Conservation (phyloP, 2,888 invertebrate species). For the Aelia acuminata region DNA sequence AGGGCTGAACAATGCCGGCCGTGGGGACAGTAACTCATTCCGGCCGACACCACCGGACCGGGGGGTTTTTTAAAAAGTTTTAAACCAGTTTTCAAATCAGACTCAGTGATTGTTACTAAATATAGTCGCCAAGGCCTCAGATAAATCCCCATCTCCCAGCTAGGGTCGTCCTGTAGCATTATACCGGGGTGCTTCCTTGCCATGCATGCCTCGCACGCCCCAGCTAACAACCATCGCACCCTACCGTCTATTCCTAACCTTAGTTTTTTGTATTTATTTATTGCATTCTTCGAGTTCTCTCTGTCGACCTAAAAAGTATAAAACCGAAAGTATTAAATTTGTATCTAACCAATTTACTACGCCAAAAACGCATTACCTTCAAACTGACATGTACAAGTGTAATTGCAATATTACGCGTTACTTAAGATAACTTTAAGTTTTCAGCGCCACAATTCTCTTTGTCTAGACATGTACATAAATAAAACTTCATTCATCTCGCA, state of each 20-base stretch:
- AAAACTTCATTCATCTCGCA: too few species aligned
- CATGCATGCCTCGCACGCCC: constrained; percentile 46
- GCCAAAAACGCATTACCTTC: too few species aligned
- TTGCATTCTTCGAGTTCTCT: not conserved
- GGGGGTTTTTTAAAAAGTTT: constrained; percentile 63
- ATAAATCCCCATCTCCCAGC: constrained; percentile 53
- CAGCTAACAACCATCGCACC: constrained; percentile 25
- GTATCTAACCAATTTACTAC: not conserved
- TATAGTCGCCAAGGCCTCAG: constrained; percentile 60
- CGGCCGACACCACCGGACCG: constrained; percentile 56
- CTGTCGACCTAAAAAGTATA: not conserved
- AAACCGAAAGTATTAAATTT: not conserved
- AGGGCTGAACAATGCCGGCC: constrained; percentile 60
- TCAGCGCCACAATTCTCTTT: too few species aligned
- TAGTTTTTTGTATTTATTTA: not conserved
- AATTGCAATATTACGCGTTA: too few species aligned
- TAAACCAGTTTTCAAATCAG: constrained; percentile 64
- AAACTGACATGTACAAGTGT: too few species aligned
- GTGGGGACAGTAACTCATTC: constrained; percentile 63
- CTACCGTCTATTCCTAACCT: not conserved
- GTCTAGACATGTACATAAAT: too few species aligned
- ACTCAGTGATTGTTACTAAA: constrained; percentile 63
- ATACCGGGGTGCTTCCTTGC: constrained; percentile 14
- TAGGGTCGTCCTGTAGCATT: constrained; percentile 29
- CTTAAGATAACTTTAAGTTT: too few species aligned